Percentiles rank a stretch among this genome's conserved stretches.
Conservation (phyloP, 1,140 invertebrate genomes). For the Bradynema listronoti region DNA sequence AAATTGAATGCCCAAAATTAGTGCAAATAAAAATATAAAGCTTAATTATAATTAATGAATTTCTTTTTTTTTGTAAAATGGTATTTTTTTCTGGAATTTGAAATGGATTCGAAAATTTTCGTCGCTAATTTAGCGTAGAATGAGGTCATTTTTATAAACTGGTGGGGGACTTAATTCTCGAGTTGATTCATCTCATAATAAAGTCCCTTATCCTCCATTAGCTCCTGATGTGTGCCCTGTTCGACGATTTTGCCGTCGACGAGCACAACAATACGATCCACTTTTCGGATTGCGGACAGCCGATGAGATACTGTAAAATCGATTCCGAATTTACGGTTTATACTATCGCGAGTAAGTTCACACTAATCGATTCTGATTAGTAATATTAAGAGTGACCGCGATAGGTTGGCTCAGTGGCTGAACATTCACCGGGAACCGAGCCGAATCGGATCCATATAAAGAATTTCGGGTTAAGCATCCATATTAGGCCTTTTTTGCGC, state of each 20-base stretch:
- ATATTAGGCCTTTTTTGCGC: too few relatives aligned
- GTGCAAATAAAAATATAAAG: too few relatives aligned
- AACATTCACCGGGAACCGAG: too few relatives aligned
- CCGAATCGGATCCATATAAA: too few relatives aligned
- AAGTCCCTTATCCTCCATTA: constrained; percentile 58
- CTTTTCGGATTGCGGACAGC: constrained; percentile 59
- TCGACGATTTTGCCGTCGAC: constrained; percentile 58
- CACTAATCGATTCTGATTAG: background rate
- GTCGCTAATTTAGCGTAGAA: too few relatives aligned
- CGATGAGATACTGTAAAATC: constrained; percentile 59
- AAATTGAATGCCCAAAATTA: too few relatives aligned
- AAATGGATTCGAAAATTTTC: too few relatives aligned
- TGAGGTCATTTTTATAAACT: too few relatives aligned
- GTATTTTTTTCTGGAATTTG: too few relatives aligned
- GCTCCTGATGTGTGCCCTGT: constrained; percentile 57
- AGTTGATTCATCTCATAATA: constrained; percentile 58
- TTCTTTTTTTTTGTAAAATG: too few relatives aligned
- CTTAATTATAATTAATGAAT: too few relatives aligned
- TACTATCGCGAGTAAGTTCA: background rate
- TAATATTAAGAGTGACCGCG: background rate
- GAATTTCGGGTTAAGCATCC: too few relatives aligned
- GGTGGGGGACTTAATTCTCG: constrained; percentile 20
- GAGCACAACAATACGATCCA: constrained; percentile 59
- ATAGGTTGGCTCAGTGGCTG: background rate
- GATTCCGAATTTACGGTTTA: constrained; percentile 44